These are phyloP conservation scores for Poecilobothrus nobilitatus DNA, from an alignment of 2,888 invertebrate genomes.

Conservation along the genomic window DNA sequence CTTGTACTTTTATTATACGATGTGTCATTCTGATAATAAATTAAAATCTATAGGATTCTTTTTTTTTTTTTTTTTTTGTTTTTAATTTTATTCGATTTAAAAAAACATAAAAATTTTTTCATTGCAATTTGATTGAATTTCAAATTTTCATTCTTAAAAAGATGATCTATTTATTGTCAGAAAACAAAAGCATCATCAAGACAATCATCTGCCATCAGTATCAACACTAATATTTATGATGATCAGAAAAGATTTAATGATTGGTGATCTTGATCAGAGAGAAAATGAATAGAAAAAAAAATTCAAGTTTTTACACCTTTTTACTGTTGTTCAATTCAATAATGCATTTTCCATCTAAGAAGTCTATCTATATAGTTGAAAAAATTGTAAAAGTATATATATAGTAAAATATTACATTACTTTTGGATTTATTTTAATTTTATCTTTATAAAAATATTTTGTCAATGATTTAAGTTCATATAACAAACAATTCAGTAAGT, in stretches of 20 bases:
- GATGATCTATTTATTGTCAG: neutral
- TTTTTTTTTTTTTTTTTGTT: neutral
- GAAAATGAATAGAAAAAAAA: neutral
- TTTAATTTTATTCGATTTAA: too few relatives aligned
- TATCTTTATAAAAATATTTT: neutral
- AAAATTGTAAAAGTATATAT: too few relatives aligned
- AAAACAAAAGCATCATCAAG: neutral
- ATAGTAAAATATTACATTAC: too few relatives aligned
- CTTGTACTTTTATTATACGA: neutral
- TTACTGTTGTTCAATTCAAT: too few relatives aligned
- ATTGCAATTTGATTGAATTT: neutral
- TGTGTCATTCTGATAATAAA: neutral
- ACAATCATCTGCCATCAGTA: neutral
- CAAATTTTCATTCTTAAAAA: constrained; percentile 3
- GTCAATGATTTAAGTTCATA: too few relatives aligned
- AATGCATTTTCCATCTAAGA: too few relatives aligned
- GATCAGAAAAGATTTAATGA: neutral
- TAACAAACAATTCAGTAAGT: too few relatives aligned
- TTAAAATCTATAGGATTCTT: neutral
- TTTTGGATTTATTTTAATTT: too few relatives aligned
- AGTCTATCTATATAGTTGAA: too few relatives aligned
- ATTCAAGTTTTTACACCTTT: constrained; percentile 3
- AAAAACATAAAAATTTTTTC: neutral
- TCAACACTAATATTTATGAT: neutral
- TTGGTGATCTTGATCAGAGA: too few relatives aligned